Evolutionary conservation across 2,797 vertebrate genomes (phyloP), one percentile per base, ranked within the genome.

Genomic region (Taeniopygia guttata): DNA sequence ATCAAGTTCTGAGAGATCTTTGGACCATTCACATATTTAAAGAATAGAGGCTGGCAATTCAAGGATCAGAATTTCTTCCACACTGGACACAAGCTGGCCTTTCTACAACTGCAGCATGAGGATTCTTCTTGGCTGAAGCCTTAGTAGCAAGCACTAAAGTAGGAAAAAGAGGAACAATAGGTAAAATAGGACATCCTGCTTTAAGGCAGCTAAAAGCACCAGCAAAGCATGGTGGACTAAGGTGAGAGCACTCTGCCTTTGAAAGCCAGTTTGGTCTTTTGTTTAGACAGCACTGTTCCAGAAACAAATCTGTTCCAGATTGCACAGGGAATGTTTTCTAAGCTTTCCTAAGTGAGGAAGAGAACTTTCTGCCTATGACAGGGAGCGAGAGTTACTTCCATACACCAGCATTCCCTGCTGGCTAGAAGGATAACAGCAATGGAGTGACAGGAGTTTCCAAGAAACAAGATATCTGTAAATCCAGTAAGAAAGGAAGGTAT

Each of bases 371-470:
- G 74, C 13, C 10, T 34, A 10, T 18, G 42, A 56, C 3, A 58
- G 18, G 9, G 60, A 51, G 26, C 69, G 63, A 87, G 56, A 79
- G 38, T 87, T 95, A 54, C 69, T 78, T 95, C 78, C 92, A 91
- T 78, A n/a, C 93, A 94, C 75, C 84, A 95, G 90, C 92, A 95
- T 95, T 96, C 90, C 68, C 92, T 96, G 69, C 91, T 90, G 94
- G 82, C 58, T 95, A n/a, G 54, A 68, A 64, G 66, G 81, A 72
- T 95, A 95, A 94, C 79, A 92, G 82, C 92, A 59, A n/a, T 58
- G 66, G 75, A 85, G 49, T 20, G 36, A 46, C 23, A 42, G 29
- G 40, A 68, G 40, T 67, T 81, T 80, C 62, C 58, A 83, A 67
- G 66, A 84, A 82, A 69, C 7, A 38, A 38, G 52, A 14, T 27